These are phyloP conservation scores for Arremon aurantiirostris DNA, from an alignment of 2,797 vertebrate genomes.

Conservation along the genomic window DNA sequence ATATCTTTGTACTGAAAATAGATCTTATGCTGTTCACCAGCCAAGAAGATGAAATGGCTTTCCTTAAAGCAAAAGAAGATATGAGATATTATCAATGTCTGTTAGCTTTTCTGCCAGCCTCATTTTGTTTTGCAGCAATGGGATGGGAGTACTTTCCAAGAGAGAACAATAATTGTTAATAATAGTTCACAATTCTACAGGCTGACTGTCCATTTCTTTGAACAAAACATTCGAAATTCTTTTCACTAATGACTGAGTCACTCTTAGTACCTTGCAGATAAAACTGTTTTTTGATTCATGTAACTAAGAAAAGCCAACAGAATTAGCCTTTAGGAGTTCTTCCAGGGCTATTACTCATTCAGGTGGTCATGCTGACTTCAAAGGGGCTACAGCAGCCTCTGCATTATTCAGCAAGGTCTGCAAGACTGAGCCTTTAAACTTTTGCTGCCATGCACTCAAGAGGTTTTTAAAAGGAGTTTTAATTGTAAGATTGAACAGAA, in stretches of 20 bases:
- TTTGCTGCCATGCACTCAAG: not conserved
- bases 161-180: conserved; percentile 16
- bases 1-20: conserved; percentile 39
- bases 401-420: not conserved
- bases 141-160: conserved; percentile 32
- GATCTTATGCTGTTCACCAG: not conserved
- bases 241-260: not conserved
- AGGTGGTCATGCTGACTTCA: not conserved
- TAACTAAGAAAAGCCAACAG: conserved; percentile 1
- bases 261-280: not conserved
- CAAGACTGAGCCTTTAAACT: conserved; percentile 4
- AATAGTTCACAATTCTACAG: conserved; percentile 7
- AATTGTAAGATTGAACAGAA: not conserved
- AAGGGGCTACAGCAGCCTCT: not conserved
- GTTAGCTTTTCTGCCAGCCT: conserved; percentile 26
- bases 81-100: conserved; percentile 50
- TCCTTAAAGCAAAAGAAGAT: conserved; percentile 53
- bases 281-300: not conserved
- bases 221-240: not conserved
- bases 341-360: conserved; percentile 2
- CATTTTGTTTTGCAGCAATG: conserved; percentile 51
- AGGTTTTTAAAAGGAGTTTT: not conserved
- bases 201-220: not conserved
- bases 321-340: not conserved
- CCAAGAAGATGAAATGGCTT: conserved; percentile 60